Conservation (phyloP, 2,113 vertebrate species). For the Bungarus multicinctus region DNA sequence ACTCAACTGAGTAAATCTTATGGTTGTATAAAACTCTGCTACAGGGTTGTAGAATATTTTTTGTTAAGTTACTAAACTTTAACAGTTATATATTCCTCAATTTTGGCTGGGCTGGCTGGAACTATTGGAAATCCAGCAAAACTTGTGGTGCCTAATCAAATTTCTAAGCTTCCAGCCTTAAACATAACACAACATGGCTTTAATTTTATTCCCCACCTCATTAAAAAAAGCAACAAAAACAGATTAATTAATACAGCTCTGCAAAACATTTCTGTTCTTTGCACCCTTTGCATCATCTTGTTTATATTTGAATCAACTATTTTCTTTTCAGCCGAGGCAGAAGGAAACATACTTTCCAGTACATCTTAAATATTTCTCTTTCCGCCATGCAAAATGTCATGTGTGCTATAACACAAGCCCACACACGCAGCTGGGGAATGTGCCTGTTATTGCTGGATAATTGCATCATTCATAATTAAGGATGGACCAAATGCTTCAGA, state of each 20-base stretch:
- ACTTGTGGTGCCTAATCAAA: not conserved
- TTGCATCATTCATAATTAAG: constrained; percentile 11
- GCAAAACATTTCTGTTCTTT: not conserved
- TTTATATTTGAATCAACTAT: not conserved
- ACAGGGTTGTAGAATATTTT: not conserved
- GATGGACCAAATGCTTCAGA: not conserved
- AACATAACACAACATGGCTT: not conserved
- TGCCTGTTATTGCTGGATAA: constrained; percentile 1
- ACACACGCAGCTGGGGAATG: not conserved
- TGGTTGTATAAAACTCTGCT: not conserved
- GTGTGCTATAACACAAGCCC: not conserved
- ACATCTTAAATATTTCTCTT: not conserved
- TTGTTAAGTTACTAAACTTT: not conserved
- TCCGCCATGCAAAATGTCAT: not conserved
- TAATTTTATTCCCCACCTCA: not conserved
- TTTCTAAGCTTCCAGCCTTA: not conserved
- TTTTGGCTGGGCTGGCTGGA: not conserved
- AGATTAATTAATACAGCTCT: not conserved
- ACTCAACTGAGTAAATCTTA: not conserved
- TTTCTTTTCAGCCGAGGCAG: not conserved
- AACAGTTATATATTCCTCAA: not conserved
- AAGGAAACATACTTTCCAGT: not conserved
- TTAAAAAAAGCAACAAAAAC: not conserved
- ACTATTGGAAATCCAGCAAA: not conserved
- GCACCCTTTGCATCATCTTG: not conserved